These are phyloP conservation scores for Eilema griseolum DNA, from an alignment of 2,888 invertebrate genomes.

Conservation along the genomic window DNA sequence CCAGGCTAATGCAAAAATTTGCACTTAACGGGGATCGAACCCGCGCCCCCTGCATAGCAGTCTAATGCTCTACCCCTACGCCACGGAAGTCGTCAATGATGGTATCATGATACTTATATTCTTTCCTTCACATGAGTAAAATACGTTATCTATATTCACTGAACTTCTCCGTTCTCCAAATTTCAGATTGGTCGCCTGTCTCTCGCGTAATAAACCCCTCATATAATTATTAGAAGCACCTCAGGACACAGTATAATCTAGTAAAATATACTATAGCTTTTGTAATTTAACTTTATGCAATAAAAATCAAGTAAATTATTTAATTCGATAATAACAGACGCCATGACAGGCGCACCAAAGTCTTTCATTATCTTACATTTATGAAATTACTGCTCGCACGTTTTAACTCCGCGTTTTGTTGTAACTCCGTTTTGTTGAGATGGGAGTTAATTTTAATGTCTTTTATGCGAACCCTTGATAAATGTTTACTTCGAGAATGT, in stretches of 20 bases:
- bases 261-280: background rate
- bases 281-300: background rate
- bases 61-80: no score
- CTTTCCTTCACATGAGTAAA: no score
- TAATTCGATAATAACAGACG: conserved; percentile 6
- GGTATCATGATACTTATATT: no score
- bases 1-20: no score
- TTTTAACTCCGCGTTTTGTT: background rate
- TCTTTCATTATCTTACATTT: background rate
- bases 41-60: no score
- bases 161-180: no score
- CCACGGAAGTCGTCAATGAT: no score
- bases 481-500: background rate
- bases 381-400: background rate
- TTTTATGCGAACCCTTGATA: background rate
- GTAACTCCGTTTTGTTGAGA: conserved; percentile 17
- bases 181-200: no score
- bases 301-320: background rate
- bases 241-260: background rate
- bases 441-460: conserved; percentile 20
- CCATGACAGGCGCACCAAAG: background rate
- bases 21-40: no score
- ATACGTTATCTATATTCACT: no score
- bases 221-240: background rate
- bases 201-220: background rate